Base-by-base conservation (phyloP, 2,797 vertebrate species). In the Cichlasoma orientale region DNA sequence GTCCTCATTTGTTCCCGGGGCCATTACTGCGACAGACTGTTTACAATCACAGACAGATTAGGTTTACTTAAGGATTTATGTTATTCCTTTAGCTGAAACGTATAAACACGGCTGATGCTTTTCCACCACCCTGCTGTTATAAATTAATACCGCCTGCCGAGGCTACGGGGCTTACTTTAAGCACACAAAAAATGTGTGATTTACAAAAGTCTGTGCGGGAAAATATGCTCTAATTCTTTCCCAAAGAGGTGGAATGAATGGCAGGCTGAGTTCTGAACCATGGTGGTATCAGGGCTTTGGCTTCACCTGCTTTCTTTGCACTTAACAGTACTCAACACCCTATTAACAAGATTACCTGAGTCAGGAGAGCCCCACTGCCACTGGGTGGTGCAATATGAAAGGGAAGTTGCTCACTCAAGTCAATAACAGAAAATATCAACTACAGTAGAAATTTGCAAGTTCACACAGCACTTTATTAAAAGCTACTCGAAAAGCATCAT, bases 11-110 rank as follows among this genome's bases (percentile, higher is more conserved):
- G 90, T 95, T 93, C 83, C 85, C 12, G 68, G 75, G 91, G 88
- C 93, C 93, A 95, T 95, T 95, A 94, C 88, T 88, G 86, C 91
- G 94, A 95, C 95, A 94, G 90, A 85, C 83, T 95, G 95, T 95
- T 95, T 95, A 94, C 92, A 90, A 86, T 91, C 80, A 86, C 61
- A 38, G 89, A 93, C 92, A 94, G 93, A 95, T 94, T 92, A 93
- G 89, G 91, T 93, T 94, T 93, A 93, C 92, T 90, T 90, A 87
- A 82, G 88, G 91, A 93, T 93, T 91, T 82, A 90, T 93, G 94
- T 93, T 93, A 93, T 93, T 92, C 82, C 82, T 92, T 86, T 72
- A 79, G 82, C 86, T 77, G 68, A 86, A 89, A 92, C 44, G 52
- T 86, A 87, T 94, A 93, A 93, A 95, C 94, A 94, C 10, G 5